Base-by-base conservation (phyloP, 2,113 vertebrate genomes). In the Catharus fuscescens region DNA sequence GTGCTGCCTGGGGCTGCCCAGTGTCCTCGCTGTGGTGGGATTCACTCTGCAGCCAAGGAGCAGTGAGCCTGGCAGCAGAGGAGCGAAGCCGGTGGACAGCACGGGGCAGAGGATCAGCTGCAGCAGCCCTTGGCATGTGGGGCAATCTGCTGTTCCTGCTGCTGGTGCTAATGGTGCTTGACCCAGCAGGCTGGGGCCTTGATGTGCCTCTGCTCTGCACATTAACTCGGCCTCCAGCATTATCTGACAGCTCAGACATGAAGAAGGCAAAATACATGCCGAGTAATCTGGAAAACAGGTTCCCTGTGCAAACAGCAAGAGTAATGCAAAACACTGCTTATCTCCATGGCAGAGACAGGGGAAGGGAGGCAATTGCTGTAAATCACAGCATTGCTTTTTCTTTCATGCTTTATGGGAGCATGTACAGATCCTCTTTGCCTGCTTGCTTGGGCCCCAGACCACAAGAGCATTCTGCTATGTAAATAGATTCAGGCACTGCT, bases 1-100 rank as follows among this genome's bases (percentile, higher is more conserved):
- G 0, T 26, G 50, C n/a, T 65, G 31, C 24, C 53, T 7, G 71
- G 9, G 70, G 14, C 23, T 76, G 83, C 69, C 52, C 0, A 0
- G 21, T 32, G 52, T 36, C 48, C 70, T 26, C 0, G 1, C 23
- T 48, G 48, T 48, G 0, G 14, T 8, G 3, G 29, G 38, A 31
- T 4, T 13, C 50, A 23, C 25, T 25, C 14, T 0, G 2, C 38
- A 50, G 70, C 54, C 40, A 42, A 31, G 53, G 73, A 47, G 54
- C 25, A n/a, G 6, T 3, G 18, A 82, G 44, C 1, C 1, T 5
- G 24, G 40, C 0, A 28, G 60, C 64, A 29, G 42, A 89, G 84
- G 47, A 61, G 42, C 2, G 20, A 29, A 47, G 24, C 24, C 3
- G 8, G 26, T 14, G 42, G 50, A 47, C 14, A 66, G 56, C 81